Evolutionary conservation across 2,797 vertebrate genomes (phyloP).

Genomic region (Astyanax mexicanus): DNA sequence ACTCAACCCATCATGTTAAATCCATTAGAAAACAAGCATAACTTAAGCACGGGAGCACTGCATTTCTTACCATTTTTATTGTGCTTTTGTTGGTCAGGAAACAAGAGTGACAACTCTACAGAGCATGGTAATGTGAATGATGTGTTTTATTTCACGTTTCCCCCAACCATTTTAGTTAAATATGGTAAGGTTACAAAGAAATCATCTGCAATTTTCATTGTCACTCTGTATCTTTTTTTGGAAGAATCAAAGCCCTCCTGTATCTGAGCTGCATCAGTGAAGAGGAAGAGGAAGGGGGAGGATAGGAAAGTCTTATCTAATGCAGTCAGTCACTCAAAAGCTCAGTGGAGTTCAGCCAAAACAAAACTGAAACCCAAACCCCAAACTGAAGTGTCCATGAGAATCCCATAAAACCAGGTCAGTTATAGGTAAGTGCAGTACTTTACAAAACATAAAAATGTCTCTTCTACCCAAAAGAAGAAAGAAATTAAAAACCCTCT

Average conservation of each 20-base stretch:
- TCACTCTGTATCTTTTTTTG: slow-evolving; percentile 20
- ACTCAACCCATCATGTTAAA: slow-evolving; percentile 11
- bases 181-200: slow-evolving; percentile 70
- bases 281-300: slow-evolving; percentile 36
- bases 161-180: slow-evolving; percentile 59
- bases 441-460: slow-evolving; percentile 74
- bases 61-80: slow-evolving; percentile 77
- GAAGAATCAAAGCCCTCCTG: slow-evolving; percentile 37
- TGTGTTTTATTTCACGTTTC: slow-evolving; percentile 70
- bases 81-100: slow-evolving; percentile 85
- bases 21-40: slow-evolving; percentile 45
- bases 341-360: slow-evolving; percentile 74
- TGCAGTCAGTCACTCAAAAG: slow-evolving; percentile 65
- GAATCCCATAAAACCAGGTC: slow-evolving; percentile 67
- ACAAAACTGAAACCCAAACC: slow-evolving; percentile 64
- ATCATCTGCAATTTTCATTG: slow-evolving; percentile 37
- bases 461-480: slow-evolving; percentile 63
- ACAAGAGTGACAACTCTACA: slow-evolving; percentile 75
- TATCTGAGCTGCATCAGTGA: slow-evolving; percentile 49
- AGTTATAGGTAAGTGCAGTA: slow-evolving; percentile 65
- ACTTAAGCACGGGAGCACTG: slow-evolving; percentile 39
- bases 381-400: slow-evolving; percentile 71
- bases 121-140: slow-evolving; percentile 71
- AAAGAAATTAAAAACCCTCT: slow-evolving; percentile 35
- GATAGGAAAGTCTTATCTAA: slow-evolving; percentile 9